A percentile compares a stretch with the other conserved stretches of the same genome.
Evolutionary conservation across 2,113 vertebrate genomes (phyloP).

Genomic region (Archilochus colubris): DNA sequence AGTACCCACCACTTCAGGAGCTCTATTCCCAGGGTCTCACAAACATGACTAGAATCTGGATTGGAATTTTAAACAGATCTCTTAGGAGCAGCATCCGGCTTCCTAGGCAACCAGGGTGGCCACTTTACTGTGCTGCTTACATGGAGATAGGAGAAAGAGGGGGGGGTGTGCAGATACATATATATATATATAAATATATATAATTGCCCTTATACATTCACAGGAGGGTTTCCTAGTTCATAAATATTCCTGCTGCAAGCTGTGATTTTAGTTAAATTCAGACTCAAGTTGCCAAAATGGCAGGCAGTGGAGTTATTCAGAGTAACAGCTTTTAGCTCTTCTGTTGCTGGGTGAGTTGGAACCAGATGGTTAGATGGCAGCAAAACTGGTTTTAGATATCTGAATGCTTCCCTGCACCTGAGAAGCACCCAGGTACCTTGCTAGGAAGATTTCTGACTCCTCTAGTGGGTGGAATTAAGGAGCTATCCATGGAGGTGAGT

Average conservation of each 20-base stretch:
- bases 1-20: slow-evolving; percentile 12
- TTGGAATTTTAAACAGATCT: slow-evolving; percentile 52
- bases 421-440: background rate
- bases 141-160: slow-evolving; percentile 1
- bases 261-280: slow-evolving; percentile 49
- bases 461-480: background rate
- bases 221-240: slow-evolving; percentile 42
- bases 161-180: background rate
- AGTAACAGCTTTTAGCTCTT: slow-evolving; percentile 42
- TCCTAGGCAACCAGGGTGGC: slow-evolving; percentile 66
- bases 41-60: slow-evolving; percentile 54
- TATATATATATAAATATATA: background rate
- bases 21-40: slow-evolving; percentile 43
- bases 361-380: slow-evolving; percentile 19
- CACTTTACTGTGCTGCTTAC: background rate
- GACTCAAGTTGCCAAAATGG: background rate
- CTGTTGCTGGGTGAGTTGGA: background rate
- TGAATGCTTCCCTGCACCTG: background rate
- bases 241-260: slow-evolving; percentile 46
- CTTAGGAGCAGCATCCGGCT: slow-evolving; percentile 54
- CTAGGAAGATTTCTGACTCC: background rate
- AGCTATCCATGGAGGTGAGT: background rate
- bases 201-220: background rate
- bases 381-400: background rate
- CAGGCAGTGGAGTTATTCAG: slow-evolving; percentile 19